phyloP scores from a whole-genome alignment of 1,140 invertebrate genomes.

The Holotrichia oblita region DNA sequence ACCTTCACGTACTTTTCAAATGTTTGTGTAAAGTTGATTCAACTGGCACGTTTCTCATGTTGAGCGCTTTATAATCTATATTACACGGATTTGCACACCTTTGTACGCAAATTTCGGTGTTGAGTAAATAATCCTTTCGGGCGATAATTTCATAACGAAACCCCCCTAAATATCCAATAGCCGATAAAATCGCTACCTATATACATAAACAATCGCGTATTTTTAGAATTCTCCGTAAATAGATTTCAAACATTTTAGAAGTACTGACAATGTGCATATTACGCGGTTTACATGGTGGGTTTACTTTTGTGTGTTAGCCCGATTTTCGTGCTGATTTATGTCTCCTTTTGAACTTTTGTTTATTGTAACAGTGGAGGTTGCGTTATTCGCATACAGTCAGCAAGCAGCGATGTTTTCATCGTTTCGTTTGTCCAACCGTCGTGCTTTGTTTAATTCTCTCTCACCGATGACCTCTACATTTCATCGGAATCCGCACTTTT shows the following conservation, averaged over 20 bases:
- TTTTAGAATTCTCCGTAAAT: background rate
- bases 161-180: too few species aligned
- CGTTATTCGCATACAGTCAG: background rate
- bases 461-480: background rate
- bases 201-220: background rate
- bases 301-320: constrained; percentile 20
- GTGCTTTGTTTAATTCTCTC: constrained; percentile 1
- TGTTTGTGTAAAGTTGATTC: too few species aligned
- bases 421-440: background rate
- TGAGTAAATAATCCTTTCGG: too few species aligned
- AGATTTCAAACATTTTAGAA: background rate
- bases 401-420: background rate
- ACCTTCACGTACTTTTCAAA: too few species aligned
- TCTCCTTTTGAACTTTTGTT: constrained; percentile 20
- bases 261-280: background rate
- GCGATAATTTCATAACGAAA: too few species aligned
- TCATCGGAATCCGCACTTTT: too few species aligned
- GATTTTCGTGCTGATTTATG: constrained; percentile 19
- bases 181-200: background rate
- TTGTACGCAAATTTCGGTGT: background rate
- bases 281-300: background rate
- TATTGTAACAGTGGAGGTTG: constrained; percentile 21
- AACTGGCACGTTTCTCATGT: too few species aligned
- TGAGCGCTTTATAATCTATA: background rate
- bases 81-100: background rate